Evolutionary conservation across 2,888 invertebrate species (phyloP).

Genomic region (Terebella lapidaria): DNA sequence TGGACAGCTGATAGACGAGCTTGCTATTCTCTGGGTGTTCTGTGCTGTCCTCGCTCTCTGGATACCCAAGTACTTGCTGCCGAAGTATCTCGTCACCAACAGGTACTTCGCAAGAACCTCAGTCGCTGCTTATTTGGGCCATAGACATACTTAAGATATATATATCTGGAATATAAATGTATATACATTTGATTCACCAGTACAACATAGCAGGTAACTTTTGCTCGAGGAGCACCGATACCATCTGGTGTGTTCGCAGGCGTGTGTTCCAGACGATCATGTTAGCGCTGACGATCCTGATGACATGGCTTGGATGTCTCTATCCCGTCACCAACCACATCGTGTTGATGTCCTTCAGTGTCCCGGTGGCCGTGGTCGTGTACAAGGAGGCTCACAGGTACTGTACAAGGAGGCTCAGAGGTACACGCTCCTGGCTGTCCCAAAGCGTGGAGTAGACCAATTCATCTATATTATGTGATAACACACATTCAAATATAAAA

Average conservation of each 20-base stretch:
- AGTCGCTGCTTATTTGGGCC: no score
- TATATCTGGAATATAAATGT: neutral
- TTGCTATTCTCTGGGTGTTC: constrained; percentile 77
- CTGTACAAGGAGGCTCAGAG: no score
- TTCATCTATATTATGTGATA: no score
- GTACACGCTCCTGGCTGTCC: no score
- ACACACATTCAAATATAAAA: no score
- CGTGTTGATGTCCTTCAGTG: constrained; percentile 69
- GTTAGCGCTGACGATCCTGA: constrained; percentile 39
- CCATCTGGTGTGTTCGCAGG: no score
- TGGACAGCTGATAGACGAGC: constrained; percentile 75
- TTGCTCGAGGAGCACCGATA: no score
- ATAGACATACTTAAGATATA: no score
- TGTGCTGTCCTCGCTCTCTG: constrained; percentile 74
- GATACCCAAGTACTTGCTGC: constrained; percentile 31
- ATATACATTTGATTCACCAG: neutral
- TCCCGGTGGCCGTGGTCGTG: constrained; percentile 67
- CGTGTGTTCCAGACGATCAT: no score
- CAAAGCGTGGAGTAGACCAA: no score
- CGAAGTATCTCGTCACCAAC: neutral
- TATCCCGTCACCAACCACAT: constrained; percentile 76
- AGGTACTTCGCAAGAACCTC: neutral
- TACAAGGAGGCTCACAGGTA: constrained; percentile 67
- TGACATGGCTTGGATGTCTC: constrained; percentile 65
- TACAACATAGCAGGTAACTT: no score